Evolutionary conservation across 1,140 invertebrate species (phyloP).

Genomic region (Ectropis grisescens): DNA sequence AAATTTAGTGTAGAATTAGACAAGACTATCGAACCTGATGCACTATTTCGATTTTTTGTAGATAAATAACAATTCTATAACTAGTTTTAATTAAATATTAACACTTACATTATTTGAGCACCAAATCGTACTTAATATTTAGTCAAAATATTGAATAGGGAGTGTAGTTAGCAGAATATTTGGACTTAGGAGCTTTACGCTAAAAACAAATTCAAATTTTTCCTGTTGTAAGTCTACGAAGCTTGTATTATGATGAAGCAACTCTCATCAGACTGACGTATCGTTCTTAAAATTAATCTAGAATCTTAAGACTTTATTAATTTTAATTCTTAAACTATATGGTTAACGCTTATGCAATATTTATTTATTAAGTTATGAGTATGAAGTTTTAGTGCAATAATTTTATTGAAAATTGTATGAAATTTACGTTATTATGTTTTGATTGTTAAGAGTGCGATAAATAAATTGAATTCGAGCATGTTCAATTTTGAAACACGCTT

Average conservation of each 20-base stretch:
- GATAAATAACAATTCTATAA: constrained; percentile 57
- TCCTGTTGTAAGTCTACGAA: constrained; percentile 16
- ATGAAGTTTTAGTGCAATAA: constrained; percentile 64
- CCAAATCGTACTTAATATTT: constrained; percentile 69
- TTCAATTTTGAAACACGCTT: constrained; percentile 37
- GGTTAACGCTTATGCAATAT: constrained; percentile 65
- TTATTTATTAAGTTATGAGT: constrained; percentile 65
- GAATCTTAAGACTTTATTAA: constrained; percentile 48
- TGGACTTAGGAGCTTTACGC: no score
- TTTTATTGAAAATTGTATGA: constrained; percentile 63
- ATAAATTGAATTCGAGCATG: no score
- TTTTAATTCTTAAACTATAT: constrained; percentile 51
- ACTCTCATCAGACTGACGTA: constrained; percentile 56
- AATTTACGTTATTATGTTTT: constrained; percentile 56
- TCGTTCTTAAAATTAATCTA: constrained; percentile 57
- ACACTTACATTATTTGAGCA: constrained; percentile 66
- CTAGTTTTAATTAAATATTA: constrained; percentile 50
- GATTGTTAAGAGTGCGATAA: constrained; percentile 28
- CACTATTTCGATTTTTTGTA: constrained; percentile 54
- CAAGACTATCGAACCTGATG: constrained; percentile 32
- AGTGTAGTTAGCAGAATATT: constrained; percentile 65
- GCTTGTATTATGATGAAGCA: neutral
- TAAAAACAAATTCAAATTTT: constrained; percentile 31
- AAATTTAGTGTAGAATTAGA: no score
- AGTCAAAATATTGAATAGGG: constrained; percentile 61